Conservation (phyloP, 2,113 vertebrate species). For the Ictalurus punctatus region DNA sequence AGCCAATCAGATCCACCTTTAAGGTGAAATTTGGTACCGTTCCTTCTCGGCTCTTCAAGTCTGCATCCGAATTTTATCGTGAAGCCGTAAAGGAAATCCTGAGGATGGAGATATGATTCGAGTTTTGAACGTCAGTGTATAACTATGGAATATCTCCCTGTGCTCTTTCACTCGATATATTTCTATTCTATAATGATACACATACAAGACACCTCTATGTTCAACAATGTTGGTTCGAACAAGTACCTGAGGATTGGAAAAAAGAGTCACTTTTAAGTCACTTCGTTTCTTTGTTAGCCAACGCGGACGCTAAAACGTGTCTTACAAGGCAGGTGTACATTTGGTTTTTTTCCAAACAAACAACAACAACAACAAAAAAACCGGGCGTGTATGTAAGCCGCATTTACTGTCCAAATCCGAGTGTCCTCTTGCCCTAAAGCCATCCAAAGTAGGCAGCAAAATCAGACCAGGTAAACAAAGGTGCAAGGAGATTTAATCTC, state of each 20-base stretch:
- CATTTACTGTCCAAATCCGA: constrained; percentile 9
- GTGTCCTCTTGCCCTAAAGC: constrained; percentile 15
- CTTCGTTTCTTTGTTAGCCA: not conserved
- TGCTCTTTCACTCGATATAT: not conserved
- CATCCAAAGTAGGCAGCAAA: constrained; percentile 30
- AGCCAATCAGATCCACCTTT: not conserved
- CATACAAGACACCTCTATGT: not conserved
- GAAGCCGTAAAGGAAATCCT: not conserved
- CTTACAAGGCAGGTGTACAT: constrained; percentile 3
- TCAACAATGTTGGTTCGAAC: not conserved
- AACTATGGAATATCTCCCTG: not conserved
- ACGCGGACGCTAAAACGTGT: not conserved
- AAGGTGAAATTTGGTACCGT: not conserved
- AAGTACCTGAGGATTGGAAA: no score
- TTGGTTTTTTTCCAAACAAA: not conserved
- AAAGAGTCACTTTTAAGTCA: not conserved
- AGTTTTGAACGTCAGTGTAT: not conserved
- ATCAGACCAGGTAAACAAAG: constrained; percentile 16
- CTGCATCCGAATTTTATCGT: not conserved
- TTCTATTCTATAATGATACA: not conserved
- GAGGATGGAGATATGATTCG: not conserved
- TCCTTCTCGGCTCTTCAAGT: not conserved
- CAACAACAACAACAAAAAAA: not conserved
- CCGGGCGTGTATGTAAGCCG: not conserved
- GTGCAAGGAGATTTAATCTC: constrained; percentile 11